Percentiles rank a stretch among this genome's conserved stretches.
Evolutionary conservation across 2,797 vertebrate species (phyloP).

Genomic region (Vespertilio murinus): DNA sequence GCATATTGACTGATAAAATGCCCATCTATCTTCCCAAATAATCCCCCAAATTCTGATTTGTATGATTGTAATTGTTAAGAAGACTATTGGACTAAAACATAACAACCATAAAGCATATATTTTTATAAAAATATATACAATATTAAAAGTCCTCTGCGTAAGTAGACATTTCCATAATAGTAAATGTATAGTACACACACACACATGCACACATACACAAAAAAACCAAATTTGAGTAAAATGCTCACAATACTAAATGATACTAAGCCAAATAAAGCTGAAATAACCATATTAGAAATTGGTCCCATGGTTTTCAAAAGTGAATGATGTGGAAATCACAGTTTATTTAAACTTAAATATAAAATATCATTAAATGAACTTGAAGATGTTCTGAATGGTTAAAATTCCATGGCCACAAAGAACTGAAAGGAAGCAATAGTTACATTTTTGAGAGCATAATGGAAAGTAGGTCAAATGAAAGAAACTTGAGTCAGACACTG

Average conservation of each 20-base stretch:
- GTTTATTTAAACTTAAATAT: not conserved
- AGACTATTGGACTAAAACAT: not conserved
- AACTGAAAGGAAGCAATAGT: not conserved
- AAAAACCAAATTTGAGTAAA: not conserved
- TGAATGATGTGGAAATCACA: not conserved
- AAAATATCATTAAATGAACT: not conserved
- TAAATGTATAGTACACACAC: not conserved
- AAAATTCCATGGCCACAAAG: not conserved
- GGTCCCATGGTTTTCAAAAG: not conserved
- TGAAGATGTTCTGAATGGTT: not conserved
- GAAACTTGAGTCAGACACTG: conserved; percentile 32
- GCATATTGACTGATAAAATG: not conserved
- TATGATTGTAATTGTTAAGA: not conserved
- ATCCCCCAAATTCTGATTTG: not conserved
- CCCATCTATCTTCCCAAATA: not conserved
- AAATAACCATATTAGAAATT: not conserved
- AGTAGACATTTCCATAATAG: not conserved
- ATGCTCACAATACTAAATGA: not conserved
- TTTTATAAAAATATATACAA: not conserved
- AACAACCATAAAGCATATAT: not conserved
- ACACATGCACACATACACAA: not conserved
- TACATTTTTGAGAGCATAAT: not conserved
- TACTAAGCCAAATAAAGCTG: not conserved
- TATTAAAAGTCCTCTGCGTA: not conserved
- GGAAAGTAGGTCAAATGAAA: conserved; percentile 60